Evolutionary conservation across 2,797 vertebrate species (phyloP).

Genomic region (Gorsachius magnificus): DNA sequence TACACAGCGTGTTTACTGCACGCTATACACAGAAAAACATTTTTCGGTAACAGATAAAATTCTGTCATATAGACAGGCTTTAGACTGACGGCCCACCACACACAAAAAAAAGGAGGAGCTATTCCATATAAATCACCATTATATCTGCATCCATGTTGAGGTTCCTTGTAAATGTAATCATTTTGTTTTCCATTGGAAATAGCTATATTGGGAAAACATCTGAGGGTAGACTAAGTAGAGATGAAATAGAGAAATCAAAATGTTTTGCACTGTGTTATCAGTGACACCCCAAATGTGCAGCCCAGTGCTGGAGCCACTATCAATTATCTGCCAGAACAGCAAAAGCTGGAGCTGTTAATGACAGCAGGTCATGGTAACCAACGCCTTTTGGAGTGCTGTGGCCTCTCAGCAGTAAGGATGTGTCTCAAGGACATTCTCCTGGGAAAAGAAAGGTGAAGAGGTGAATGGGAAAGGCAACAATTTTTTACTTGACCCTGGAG

Average conservation of each 20-base stretch:
- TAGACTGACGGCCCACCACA: no score
- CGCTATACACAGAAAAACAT: background rate
- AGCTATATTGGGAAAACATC: background rate
- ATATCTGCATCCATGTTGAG: background rate
- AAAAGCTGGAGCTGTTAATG: background rate
- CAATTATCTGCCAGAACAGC: background rate
- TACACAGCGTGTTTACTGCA: background rate
- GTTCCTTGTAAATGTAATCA: background rate
- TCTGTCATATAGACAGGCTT: background rate
- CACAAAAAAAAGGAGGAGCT: background rate
- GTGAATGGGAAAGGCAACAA: background rate
- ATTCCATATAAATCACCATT: background rate
- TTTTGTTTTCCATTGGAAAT: background rate
- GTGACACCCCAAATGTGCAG: background rate
- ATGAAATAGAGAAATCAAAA: background rate
- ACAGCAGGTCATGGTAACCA: background rate
- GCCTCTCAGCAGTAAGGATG: background rate
- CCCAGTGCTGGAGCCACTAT: background rate
- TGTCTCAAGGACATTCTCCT: background rate
- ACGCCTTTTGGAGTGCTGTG: background rate
- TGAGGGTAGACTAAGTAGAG: background rate
- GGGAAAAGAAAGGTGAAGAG: background rate
- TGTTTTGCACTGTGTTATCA: background rate
- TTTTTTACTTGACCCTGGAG: background rate
- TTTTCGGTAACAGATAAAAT: background rate